phyloP scores from a whole-genome alignment of 2,888 invertebrate species.

The Suillia variegata region DNA sequence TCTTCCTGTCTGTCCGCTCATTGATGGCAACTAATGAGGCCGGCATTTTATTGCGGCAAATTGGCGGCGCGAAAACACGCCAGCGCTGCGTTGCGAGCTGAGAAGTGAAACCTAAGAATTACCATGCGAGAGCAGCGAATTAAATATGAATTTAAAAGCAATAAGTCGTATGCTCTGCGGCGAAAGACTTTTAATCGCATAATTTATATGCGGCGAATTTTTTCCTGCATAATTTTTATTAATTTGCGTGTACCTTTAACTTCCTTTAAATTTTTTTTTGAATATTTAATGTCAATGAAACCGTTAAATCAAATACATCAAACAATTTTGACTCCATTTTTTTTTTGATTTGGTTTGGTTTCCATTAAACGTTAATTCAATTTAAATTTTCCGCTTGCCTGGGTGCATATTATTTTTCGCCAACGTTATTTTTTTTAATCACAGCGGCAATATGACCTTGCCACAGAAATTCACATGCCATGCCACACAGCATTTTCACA shows the following conservation, averaged over 20 bases:
- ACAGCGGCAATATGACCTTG: not conserved
- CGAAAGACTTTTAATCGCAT: not conserved
- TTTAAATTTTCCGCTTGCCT: conserved; percentile 33
- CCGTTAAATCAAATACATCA: conserved; percentile 3
- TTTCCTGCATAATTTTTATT: not conserved
- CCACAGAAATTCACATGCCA: too few species aligned
- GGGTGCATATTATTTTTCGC: not conserved
- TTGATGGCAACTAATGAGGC: too few species aligned
- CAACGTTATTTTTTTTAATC: not conserved
- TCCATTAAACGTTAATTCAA: conserved; percentile 30
- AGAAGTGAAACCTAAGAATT: not conserved
- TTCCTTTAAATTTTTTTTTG: too few species aligned
- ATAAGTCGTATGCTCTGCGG: not conserved
- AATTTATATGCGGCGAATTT: not conserved
- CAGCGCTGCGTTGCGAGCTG: not conserved
- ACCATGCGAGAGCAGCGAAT: too few species aligned
- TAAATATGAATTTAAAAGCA: too few species aligned
- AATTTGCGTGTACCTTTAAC: too few species aligned
- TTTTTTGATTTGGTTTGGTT: not conserved
- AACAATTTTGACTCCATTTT: not conserved
- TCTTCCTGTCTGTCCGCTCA: conserved; percentile 5
- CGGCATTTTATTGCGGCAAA: not conserved
- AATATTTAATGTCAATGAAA: too few species aligned
- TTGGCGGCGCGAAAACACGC: not conserved
- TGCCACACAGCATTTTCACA: not conserved